Evolutionary conservation across 1,140 invertebrate species (phyloP).

Genomic region (Nasonia vitripennis): DNA sequence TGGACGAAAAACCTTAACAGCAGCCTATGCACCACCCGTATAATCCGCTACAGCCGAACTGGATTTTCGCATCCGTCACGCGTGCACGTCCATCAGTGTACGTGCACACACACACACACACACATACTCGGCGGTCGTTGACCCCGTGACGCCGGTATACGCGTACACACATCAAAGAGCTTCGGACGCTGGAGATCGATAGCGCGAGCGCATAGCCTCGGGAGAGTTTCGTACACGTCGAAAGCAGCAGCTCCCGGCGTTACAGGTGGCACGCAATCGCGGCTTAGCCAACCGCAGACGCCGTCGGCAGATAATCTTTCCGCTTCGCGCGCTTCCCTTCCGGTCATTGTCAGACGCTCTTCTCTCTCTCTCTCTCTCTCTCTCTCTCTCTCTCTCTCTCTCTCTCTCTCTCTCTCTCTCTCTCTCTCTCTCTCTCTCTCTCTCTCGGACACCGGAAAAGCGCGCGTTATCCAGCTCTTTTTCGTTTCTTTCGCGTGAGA

Average conservation of each 20-base stretch:
- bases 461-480: no score
- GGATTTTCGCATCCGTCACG: background rate
- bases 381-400: background rate
- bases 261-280: background rate
- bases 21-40: no score
- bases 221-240: background rate
- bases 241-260: background rate
- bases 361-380: no score
- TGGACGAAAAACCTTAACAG: no score
- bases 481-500: no score
- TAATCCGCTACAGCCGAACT: no score
- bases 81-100: background rate
- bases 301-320: slow-evolving; percentile 31
- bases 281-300: background rate
- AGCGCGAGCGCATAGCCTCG: background rate
- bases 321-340: slow-evolving; percentile 30
- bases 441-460: background rate
- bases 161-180: background rate
- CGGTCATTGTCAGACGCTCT: slow-evolving; percentile 24
- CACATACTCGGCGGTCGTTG: background rate
- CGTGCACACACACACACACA: background rate
- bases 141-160: no score
- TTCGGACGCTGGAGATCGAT: background rate
- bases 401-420: background rate
- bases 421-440: no score